These are phyloP conservation scores for Lithophane ornitopus DNA, from an alignment of 2,888 invertebrate species.

Conservation along the genomic window DNA sequence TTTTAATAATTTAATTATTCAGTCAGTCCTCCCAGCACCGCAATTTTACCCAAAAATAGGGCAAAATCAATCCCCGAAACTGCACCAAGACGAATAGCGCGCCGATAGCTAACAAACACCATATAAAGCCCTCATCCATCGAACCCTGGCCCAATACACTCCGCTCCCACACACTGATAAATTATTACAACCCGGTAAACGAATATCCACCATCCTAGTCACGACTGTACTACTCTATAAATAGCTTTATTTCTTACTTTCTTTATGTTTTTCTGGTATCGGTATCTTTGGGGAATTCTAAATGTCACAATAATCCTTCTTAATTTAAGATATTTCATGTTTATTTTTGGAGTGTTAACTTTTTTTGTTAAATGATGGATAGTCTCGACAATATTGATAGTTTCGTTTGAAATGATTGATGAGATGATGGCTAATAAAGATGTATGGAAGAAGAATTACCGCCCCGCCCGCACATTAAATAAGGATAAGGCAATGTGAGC, in stretches of 20 bases:
- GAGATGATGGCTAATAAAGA: background rate
- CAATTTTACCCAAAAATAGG: slow-evolving; percentile 1
- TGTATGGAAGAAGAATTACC: background rate
- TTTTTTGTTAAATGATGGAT: too few species aligned
- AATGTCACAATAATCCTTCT: background rate
- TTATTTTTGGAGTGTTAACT: background rate
- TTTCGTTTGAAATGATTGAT: background rate
- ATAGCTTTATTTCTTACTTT: background rate
- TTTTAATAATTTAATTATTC: background rate
- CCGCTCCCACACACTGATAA: slow-evolving; percentile 33
- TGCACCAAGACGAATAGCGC: slow-evolving; percentile 37
- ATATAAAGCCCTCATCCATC: slow-evolving; percentile 45
- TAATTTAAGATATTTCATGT: background rate
- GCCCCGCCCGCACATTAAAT: too few species aligned
- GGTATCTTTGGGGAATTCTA: background rate
- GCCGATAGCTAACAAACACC: slow-evolving; percentile 40
- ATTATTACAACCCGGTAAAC: slow-evolving; percentile 37
- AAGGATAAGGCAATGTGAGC: too few species aligned
- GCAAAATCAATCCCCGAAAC: slow-evolving; percentile 9
- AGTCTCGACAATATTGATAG: background rate
- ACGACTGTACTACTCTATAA: background rate
- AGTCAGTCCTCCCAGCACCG: background rate
- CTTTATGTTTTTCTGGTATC: background rate
- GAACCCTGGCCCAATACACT: slow-evolving; percentile 46
- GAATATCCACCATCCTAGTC: slow-evolving; percentile 6